Evolutionary conservation across 2,888 invertebrate species (phyloP).

Genomic region (Leptinotarsa peninsularis): DNA sequence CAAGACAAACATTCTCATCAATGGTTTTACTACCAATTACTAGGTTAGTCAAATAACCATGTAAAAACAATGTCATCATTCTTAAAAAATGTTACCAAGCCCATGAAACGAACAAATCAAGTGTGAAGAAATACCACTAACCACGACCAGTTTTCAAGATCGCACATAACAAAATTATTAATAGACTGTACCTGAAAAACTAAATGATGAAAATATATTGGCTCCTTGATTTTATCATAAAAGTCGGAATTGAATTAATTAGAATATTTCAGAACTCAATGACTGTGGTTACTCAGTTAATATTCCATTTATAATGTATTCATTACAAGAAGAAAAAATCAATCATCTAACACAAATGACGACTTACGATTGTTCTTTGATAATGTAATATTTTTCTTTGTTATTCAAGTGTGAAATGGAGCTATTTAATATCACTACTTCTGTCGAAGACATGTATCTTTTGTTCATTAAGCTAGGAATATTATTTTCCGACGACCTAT

Average conservation of each 20-base stretch:
- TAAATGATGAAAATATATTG: conserved; percentile 12
- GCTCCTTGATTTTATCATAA: conserved; percentile 3
- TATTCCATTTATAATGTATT: neutral
- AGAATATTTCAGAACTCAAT: conserved; percentile 7
- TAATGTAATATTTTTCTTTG: too few species aligned
- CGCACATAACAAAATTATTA: conserved; percentile 19
- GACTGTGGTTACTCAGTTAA: conserved; percentile 7
- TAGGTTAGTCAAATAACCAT: neutral
- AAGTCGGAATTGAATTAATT: conserved; percentile 6
- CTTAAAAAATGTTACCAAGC: conserved; percentile 19
- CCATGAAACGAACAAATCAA: conserved; percentile 15
- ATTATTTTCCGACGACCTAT: too few species aligned
- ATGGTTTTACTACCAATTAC: neutral
- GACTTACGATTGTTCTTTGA: neutral
- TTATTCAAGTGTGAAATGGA: too few species aligned
- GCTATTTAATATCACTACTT: too few species aligned
- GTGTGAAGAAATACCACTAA: conserved; percentile 10
- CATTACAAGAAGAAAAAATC: neutral
- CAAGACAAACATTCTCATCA: neutral
- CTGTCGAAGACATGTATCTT: too few species aligned
- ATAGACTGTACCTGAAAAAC: neutral
- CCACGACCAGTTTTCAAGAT: conserved; percentile 17
- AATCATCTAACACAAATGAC: neutral
- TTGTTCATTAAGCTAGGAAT: too few species aligned
- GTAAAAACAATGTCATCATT: conserved; percentile 13